A percentile compares a stretch with the other conserved stretches of the same genome.
Conservation (phyloP, 1,140 invertebrate species). For the Drosophila burlai region DNA sequence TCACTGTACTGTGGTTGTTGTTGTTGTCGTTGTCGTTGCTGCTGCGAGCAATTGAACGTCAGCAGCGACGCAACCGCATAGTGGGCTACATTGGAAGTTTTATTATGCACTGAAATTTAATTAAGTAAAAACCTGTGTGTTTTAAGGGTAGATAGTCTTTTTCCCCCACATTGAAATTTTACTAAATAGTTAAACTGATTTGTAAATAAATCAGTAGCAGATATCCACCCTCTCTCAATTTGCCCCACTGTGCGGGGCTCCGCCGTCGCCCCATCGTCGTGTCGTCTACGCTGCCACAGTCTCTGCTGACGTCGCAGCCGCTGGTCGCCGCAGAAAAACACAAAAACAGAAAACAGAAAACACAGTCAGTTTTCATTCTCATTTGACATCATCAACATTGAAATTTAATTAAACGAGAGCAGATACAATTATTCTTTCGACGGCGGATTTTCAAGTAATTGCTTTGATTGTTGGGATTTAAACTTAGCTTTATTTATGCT, state of each 20-base stretch:
- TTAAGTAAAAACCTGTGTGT: not conserved
- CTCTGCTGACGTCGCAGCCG: conserved; percentile 50
- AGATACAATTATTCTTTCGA: conserved; percentile 47
- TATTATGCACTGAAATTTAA: too few relatives aligned
- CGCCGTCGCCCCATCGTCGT: conserved; percentile 50
- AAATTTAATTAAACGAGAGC: conserved; percentile 81
- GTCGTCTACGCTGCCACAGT: conserved; percentile 19
- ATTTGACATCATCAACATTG: conserved; percentile 84
- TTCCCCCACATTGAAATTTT: not conserved
- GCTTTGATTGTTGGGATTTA: conserved; percentile 35
- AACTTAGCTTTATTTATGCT: conserved; percentile 62
- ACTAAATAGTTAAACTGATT: not conserved
- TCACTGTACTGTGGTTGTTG: conserved; percentile 32
- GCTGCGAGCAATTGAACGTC: conserved; percentile 77
- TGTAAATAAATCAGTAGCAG: not conserved
- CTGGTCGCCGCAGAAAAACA: conserved; percentile 60
- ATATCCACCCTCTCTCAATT: not conserved
- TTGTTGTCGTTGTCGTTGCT: conserved; percentile 41
- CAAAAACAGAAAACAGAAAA: conserved; percentile 75
- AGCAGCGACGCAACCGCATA: conserved; percentile 36
- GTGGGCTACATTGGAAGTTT: conserved; percentile 5
- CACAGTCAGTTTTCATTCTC: conserved; percentile 83
- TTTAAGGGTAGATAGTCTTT: too few relatives aligned
- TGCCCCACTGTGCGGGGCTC: conserved; percentile 35
- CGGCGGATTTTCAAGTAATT: conserved; percentile 61